A percentile compares a stretch with the other conserved stretches of the same genome.
phyloP scores from a whole-genome alignment of 1,140 invertebrate species.

The Sweltsa coloradensis region DNA sequence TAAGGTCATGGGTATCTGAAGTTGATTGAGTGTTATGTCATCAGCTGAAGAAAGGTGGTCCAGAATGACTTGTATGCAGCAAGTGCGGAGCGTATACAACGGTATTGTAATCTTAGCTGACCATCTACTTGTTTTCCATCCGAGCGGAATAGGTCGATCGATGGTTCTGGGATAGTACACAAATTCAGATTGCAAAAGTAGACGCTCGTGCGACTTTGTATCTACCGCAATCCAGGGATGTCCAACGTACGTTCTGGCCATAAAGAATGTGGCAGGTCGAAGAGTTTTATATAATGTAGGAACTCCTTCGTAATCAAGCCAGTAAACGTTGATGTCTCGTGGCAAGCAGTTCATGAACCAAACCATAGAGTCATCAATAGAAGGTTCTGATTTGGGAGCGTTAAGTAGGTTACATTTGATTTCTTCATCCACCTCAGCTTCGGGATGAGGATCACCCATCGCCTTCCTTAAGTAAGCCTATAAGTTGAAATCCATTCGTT shows the following conservation, averaged over 20 bases:
- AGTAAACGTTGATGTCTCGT: slow-evolving; percentile 48
- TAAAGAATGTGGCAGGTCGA: slow-evolving; percentile 33
- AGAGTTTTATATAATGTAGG: slow-evolving; percentile 41
- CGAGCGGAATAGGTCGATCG: slow-evolving; percentile 14
- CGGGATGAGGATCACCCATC: too few species aligned
- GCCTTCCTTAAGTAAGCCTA: too few species aligned
- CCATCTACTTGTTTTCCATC: slow-evolving; percentile 13
- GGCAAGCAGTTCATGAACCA: slow-evolving; percentile 53
- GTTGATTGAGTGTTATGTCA: slow-evolving; percentile 26
- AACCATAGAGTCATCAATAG: slow-evolving; percentile 47
- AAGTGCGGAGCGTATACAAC: slow-evolving; percentile 28
- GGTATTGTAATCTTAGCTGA: slow-evolving; percentile 18
- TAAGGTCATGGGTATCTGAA: slow-evolving; percentile 1
- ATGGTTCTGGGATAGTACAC: slow-evolving; percentile 28
- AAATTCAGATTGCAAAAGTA: slow-evolving; percentile 24
- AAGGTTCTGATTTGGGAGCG: too few species aligned
- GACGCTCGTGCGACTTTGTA: slow-evolving; percentile 41
- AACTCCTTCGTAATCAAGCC: slow-evolving; percentile 57
- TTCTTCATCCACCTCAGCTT: too few species aligned
- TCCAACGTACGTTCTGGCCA: slow-evolving; percentile 54
- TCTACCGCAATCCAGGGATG: slow-evolving; percentile 64
- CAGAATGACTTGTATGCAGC: slow-evolving; percentile 25
- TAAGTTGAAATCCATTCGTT: too few species aligned
- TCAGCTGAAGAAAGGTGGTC: slow-evolving; percentile 27
- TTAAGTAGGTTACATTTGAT: too few species aligned